Evolutionary conservation across 2,113 vertebrate genomes (phyloP).

Genomic region (Muscicapa adusta): DNA sequence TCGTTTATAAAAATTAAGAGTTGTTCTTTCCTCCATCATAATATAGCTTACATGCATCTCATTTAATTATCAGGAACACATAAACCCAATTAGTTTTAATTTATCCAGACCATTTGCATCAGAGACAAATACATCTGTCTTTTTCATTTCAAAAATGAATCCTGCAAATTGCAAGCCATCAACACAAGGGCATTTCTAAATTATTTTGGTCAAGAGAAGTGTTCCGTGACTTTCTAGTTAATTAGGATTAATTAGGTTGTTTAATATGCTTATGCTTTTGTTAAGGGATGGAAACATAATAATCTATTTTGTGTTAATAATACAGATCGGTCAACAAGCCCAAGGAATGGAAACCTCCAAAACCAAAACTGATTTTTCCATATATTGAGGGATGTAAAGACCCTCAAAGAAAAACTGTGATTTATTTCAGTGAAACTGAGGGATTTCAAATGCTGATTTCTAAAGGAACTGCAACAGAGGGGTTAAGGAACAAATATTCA

Average conservation of each 20-base stretch:
- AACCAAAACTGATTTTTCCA: neutral
- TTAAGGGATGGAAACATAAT: neutral
- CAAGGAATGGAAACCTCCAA: neutral
- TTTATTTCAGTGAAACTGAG: neutral
- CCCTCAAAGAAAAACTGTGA: too few relatives aligned
- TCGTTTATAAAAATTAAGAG: slow-evolving; percentile 35
- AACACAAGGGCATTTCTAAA: slow-evolving; percentile 53
- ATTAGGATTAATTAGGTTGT: slow-evolving; percentile 31
- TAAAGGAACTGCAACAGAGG: neutral
- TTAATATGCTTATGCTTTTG: slow-evolving; percentile 8
- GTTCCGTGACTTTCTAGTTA: slow-evolving; percentile 39
- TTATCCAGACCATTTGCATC: slow-evolving; percentile 11
- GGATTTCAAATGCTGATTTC: neutral
- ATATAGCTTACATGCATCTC: neutral
- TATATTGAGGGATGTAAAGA: neutral
- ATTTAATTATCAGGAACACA: slow-evolving; percentile 27
- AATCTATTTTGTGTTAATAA: neutral
- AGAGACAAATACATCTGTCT: neutral
- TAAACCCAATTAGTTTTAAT: slow-evolving; percentile 33
- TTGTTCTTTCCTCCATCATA: neutral
- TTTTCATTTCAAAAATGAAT: slow-evolving; percentile 11
- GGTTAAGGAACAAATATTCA: neutral
- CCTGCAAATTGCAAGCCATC: slow-evolving; percentile 10
- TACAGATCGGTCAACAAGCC: neutral
- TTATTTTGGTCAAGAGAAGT: slow-evolving; percentile 19